Evolutionary conservation across 2,113 vertebrate species (phyloP).

Genomic region (Nycticorax nycticorax): DNA sequence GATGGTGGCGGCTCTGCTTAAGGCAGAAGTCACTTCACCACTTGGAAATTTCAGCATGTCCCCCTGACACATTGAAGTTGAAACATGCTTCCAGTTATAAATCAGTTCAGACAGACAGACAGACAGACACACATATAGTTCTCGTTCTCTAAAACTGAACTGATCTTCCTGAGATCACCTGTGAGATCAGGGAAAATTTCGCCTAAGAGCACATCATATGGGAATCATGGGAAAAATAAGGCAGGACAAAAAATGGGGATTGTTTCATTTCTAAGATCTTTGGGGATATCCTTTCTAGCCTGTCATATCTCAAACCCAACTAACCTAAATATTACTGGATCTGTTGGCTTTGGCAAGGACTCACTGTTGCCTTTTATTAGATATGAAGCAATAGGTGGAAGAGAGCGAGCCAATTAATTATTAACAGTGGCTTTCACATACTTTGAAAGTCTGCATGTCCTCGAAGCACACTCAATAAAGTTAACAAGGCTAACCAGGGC

Average conservation of each 20-base stretch:
- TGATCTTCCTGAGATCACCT: background rate
- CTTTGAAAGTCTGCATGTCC: slow-evolving; percentile 12
- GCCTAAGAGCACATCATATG: background rate
- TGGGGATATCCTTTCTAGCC: background rate
- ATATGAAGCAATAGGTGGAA: background rate
- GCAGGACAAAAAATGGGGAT: background rate
- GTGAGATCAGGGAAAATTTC: background rate
- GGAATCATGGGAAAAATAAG: background rate
- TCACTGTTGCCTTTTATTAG: background rate
- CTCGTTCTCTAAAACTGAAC: background rate
- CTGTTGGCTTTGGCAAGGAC: background rate
- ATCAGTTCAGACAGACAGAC: background rate
- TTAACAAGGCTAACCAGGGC: slow-evolving; percentile 1
- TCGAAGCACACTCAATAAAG: slow-evolving; percentile 34
- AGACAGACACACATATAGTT: background rate
- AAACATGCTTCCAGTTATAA: slow-evolving; percentile 14
- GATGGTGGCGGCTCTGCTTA: background rate
- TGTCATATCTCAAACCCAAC: background rate
- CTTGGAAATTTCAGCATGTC: background rate
- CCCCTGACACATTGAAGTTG: background rate
- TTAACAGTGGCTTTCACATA: background rate
- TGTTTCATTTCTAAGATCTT: background rate
- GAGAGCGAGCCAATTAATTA: slow-evolving; percentile 23
- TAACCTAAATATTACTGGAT: background rate
- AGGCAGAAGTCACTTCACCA: background rate